phyloP scores from a whole-genome alignment of 2,113 vertebrate species.

The Tachysurus fulvidraco region DNA sequence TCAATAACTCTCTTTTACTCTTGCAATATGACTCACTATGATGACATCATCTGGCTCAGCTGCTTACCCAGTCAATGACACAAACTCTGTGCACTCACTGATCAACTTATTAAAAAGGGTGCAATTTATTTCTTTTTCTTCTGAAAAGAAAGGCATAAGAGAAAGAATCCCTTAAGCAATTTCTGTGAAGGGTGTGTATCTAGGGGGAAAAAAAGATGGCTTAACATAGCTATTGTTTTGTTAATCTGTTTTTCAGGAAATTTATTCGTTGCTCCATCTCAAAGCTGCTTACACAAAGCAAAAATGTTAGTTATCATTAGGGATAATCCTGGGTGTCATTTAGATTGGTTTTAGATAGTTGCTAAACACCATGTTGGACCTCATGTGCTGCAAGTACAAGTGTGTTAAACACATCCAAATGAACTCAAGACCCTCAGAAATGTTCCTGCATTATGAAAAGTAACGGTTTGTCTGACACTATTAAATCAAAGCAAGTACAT shows the following conservation, averaged over 20 bases:
- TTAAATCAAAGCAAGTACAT: constrained; percentile 2
- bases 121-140: neutral
- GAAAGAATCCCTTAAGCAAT: constrained; percentile 27
- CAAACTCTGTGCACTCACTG: constrained; percentile 23
- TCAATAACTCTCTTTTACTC: constrained; percentile 43
- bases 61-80: constrained; percentile 11
- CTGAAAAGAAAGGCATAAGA: constrained; percentile 8
- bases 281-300: constrained; percentile 8
- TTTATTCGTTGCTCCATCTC: neutral
- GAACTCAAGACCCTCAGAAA: constrained; percentile 3
- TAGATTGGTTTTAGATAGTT: neutral
- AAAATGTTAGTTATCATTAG: constrained; percentile 8
- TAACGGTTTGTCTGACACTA: constrained; percentile 12
- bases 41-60: constrained; percentile 48
- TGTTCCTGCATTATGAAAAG: neutral
- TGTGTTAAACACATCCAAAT: neutral
- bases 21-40: constrained; percentile 32
- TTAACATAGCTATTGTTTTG: constrained; percentile 22
- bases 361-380: neutral
- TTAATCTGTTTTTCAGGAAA: constrained; percentile 34
- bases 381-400: neutral
- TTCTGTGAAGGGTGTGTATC: constrained; percentile 31
- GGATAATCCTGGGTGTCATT: constrained; percentile 9
- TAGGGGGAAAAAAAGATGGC: neutral
- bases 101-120: neutral